These are phyloP conservation scores for Anolis carolinensis DNA, from an alignment of 2,113 vertebrate genomes.

Conservation along the genomic window DNA sequence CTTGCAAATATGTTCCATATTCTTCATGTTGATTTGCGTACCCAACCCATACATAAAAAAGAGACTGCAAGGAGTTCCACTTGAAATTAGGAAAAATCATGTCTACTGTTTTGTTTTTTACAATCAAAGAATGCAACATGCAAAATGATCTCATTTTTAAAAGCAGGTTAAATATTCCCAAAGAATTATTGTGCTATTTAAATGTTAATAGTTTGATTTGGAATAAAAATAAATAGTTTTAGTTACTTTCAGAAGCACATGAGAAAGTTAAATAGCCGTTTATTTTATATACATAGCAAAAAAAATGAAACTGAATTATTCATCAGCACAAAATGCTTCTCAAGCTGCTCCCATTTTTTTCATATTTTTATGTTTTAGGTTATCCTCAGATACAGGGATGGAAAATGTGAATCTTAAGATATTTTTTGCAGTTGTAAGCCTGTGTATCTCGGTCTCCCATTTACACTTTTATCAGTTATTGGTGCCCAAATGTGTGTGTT, in stretches of 20 bases:
- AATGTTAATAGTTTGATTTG: background rate
- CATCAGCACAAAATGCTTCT: background rate
- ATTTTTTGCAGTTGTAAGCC: background rate
- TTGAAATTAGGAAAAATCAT: constrained; percentile 6
- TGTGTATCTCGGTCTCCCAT: background rate
- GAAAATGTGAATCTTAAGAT: background rate
- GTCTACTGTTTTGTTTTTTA: background rate
- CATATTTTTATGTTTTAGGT: background rate
- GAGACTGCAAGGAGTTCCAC: background rate
- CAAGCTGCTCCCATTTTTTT: background rate
- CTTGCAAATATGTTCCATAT: background rate
- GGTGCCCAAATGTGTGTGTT: background rate
- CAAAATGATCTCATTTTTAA: background rate
- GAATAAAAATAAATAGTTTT: background rate
- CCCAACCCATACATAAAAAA: background rate
- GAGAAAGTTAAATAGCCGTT: constrained; percentile 1
- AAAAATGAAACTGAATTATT: constrained; percentile 18
- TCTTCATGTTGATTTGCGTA: constrained; percentile 10
- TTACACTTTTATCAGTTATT: background rate
- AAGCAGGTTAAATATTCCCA: background rate
- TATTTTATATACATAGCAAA: background rate
- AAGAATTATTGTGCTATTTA: background rate
- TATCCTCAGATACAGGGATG: background rate
- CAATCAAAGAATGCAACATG: background rate
- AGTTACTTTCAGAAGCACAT: background rate